Conservation (phyloP, 2,113 vertebrate species). For the Strix aluco region DNA sequence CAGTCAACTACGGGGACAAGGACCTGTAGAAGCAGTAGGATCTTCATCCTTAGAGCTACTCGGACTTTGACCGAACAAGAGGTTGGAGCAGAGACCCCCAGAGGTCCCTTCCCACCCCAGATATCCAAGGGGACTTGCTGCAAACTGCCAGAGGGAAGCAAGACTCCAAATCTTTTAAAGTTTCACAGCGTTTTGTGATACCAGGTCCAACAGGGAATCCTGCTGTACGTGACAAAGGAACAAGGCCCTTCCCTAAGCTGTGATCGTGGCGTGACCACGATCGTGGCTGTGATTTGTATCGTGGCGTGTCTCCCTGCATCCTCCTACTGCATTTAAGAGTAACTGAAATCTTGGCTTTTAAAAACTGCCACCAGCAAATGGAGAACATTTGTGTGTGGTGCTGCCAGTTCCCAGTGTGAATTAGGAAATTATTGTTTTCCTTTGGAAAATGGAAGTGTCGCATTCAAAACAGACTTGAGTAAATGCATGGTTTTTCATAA, state of each 20-base stretch:
- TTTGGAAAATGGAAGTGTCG: neutral
- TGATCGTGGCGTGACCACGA: neutral
- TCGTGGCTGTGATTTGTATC: neutral
- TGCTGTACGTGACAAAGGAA: neutral
- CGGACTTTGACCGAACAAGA: neutral
- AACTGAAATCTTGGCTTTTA: neutral
- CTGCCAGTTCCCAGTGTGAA: neutral
- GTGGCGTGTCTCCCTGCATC: neutral
- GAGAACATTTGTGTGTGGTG: neutral
- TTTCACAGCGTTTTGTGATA: neutral
- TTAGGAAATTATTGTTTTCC: neutral
- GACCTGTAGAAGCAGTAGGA: neutral
- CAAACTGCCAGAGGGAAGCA: neutral
- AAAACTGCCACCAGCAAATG: neutral
- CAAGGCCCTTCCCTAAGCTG: neutral
- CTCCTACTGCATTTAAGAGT: neutral
- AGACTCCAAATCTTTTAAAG: neutral
- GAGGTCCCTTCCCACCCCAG: neutral
- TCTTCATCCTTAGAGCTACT: neutral
- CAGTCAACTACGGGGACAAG: neutral
- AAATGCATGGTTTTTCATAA: neutral
- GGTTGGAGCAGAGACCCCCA: neutral
- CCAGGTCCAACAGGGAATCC: neutral
- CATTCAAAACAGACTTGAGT: neutral
- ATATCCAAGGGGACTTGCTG: neutral